A percentile compares a stretch with the other conserved stretches of the same genome.
phyloP scores from a whole-genome alignment of 2,113 vertebrate genomes.

The Galeopterus variegatus region DNA sequence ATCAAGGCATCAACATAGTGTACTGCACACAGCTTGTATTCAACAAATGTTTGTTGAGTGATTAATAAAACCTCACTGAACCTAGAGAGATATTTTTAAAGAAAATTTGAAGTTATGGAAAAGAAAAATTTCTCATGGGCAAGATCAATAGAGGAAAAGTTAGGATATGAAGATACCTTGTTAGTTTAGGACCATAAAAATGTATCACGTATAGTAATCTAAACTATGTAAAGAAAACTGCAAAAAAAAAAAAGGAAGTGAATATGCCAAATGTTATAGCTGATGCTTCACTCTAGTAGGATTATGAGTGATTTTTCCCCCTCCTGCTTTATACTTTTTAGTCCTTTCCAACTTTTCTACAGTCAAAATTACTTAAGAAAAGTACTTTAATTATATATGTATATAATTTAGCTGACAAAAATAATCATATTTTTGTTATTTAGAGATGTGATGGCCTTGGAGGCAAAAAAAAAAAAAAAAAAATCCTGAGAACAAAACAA shows the following conservation, averaged over 20 bases:
- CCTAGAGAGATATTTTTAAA: slow-evolving; percentile 16
- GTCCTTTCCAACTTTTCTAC: slow-evolving; percentile 14
- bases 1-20: not conserved
- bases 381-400: not conserved
- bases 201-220: not conserved
- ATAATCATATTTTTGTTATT: slow-evolving; percentile 29
- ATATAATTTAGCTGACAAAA: slow-evolving; percentile 50
- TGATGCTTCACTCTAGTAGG: not conserved
- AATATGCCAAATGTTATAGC: not conserved
- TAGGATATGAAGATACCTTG: slow-evolving; percentile 3
- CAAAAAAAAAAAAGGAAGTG: not conserved
- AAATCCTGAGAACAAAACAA: slow-evolving; percentile 9
- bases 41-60: not conserved
- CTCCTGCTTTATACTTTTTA: slow-evolving; percentile 6
- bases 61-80: not conserved
- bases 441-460: not conserved
- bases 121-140: not conserved
- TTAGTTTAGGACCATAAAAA: slow-evolving; percentile 21
- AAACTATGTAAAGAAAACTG: not conserved
- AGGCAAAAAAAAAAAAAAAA: not conserved
- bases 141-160: not conserved
- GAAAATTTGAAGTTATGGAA: slow-evolving; percentile 11
- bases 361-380: not conserved
- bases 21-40: not conserved
- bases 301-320: not conserved